Conservation (phyloP, 2,888 invertebrate species). For the Dryomyza anilis region DNA sequence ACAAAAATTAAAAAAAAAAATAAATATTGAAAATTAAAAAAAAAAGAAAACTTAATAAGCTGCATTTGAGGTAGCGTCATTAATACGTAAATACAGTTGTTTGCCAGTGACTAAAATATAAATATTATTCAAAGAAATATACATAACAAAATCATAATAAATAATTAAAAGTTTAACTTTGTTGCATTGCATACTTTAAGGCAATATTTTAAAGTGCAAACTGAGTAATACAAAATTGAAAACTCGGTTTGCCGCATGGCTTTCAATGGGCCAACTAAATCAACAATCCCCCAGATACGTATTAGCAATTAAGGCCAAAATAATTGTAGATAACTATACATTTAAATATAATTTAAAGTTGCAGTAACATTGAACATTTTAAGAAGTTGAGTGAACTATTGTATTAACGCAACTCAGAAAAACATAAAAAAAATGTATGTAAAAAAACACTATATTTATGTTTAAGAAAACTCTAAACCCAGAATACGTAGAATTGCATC, state of each 20-base stretch:
- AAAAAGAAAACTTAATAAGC: too few species aligned
- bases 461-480: neutral
- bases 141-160: conserved; percentile 19
- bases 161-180: conserved; percentile 10
- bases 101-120: conserved; percentile 55
- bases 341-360: conserved; percentile 17
- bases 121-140: conserved; percentile 26
- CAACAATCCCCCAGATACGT: conserved; percentile 58
- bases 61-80: too few species aligned
- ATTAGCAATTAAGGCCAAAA: conserved; percentile 59
- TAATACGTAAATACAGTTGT: too few species aligned
- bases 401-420: conserved; percentile 33
- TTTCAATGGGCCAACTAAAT: conserved; percentile 41
- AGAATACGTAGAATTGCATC: conserved; percentile 16
- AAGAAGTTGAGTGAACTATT: conserved; percentile 30
- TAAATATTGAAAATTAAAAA: too few species aligned
- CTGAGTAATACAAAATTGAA: conserved; percentile 21
- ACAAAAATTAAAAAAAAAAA: too few species aligned
- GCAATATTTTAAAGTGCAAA: conserved; percentile 23
- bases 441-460: conserved; percentile 35
- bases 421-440: conserved; percentile 38
- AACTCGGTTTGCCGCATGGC: conserved; percentile 21
- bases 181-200: conserved; percentile 33
- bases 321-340: conserved; percentile 42
- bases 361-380: conserved; percentile 28